A percentile compares a stretch with the other conserved stretches of the same genome.
These are phyloP conservation scores for Fistularia tabacaria DNA, from an alignment of 2,797 vertebrate genomes.

Conservation along the genomic window DNA sequence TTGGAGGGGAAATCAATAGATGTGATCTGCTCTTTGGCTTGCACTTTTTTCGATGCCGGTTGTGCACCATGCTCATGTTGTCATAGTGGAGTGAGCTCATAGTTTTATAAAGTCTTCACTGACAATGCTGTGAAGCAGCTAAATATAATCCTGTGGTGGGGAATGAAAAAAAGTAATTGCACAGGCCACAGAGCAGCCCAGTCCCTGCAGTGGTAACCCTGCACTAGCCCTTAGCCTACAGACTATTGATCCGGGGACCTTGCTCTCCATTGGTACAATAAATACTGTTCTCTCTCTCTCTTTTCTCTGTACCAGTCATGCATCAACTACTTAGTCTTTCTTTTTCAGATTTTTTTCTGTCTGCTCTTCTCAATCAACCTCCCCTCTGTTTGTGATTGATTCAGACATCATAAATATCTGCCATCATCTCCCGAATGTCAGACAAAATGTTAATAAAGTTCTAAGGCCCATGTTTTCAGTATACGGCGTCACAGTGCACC, in stretches of 20 bases:
- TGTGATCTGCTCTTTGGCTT: constrained; percentile 75
- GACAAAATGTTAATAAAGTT: constrained; percentile 62
- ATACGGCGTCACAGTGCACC: too few species aligned
- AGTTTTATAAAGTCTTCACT: constrained; percentile 78
- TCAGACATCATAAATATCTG: constrained; percentile 73
- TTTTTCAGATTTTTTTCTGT: constrained; percentile 41
- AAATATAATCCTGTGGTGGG: constrained; percentile 80
- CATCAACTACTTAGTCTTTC: constrained; percentile 39
- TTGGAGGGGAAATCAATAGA: constrained; percentile 70
- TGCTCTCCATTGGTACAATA: constrained; percentile 56
- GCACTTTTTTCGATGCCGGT: constrained; percentile 64
- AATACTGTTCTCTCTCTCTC: constrained; percentile 47
- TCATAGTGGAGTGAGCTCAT: constrained; percentile 78
- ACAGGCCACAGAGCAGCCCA: constrained; percentile 50
- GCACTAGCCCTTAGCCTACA: constrained; percentile 63
- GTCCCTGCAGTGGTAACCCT: constrained; percentile 62
- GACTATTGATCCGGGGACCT: constrained; percentile 70
- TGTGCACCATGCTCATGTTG: constrained; percentile 72
- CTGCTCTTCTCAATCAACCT: constrained; percentile 10
- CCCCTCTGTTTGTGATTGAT: constrained; percentile 65
- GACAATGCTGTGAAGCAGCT: constrained; percentile 70
- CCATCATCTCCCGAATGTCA: constrained; percentile 65
- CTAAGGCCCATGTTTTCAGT: too few species aligned
- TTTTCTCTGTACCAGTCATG: constrained; percentile 27
- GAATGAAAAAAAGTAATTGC: constrained; percentile 73